Percentiles rank a stretch among this genome's conserved stretches.
These are phyloP conservation scores for Microtus pennsylvanicus DNA, from an alignment of 2,113 vertebrate species.

Conservation along the genomic window DNA sequence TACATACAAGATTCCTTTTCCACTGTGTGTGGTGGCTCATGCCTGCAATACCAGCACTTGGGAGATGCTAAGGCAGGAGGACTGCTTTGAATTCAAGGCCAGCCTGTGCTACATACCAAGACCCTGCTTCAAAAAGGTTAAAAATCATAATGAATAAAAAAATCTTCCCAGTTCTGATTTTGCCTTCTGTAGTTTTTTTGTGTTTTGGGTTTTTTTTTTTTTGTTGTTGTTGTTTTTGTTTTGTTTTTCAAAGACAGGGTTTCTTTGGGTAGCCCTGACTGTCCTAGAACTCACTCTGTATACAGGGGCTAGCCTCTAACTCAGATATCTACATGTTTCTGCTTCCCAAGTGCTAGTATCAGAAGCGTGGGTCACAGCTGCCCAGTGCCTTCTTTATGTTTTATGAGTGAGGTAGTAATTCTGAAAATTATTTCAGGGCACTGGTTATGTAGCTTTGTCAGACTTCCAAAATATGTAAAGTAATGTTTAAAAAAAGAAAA, in stretches of 20 bases:
- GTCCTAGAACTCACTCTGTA: background rate
- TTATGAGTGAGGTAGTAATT: slow-evolving; percentile 6
- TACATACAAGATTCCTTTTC: slow-evolving; percentile 41
- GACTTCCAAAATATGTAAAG: background rate
- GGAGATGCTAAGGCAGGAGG: background rate
- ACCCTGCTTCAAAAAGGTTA: background rate
- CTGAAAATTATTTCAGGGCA: slow-evolving; percentile 27
- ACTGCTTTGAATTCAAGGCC: background rate
- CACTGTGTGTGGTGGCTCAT: background rate
- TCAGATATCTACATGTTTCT: background rate
- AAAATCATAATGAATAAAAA: background rate
- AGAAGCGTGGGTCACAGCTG: background rate
- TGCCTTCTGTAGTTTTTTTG: background rate
- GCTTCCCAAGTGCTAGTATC: background rate
- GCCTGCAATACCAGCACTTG: background rate
- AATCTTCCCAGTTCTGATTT: slow-evolving; percentile 29
- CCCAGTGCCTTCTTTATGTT: background rate
- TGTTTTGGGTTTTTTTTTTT: background rate
- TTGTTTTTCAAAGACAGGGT: background rate
- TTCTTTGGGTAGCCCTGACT: background rate
- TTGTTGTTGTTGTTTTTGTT: background rate
- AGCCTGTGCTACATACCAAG: background rate
- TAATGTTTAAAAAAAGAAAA: background rate
- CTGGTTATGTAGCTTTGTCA: slow-evolving; percentile 13
- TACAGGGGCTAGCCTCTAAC: background rate